Base-by-base conservation (phyloP, 2,888 invertebrate genomes). In the Tuta absoluta region DNA sequence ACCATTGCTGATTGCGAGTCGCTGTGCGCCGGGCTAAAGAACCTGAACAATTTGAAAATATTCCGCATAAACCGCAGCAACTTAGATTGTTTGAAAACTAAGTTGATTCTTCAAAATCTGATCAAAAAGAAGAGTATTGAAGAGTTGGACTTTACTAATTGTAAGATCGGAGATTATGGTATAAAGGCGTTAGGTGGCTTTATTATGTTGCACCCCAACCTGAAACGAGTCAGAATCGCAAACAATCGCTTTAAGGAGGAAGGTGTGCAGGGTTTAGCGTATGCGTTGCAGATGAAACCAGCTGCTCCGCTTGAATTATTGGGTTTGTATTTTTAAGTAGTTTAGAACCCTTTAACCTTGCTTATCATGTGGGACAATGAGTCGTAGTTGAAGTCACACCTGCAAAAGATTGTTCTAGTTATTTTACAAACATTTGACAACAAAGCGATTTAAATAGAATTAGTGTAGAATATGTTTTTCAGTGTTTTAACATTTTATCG, bases 111-210 rank as follows among this genome's bases (percentile, higher is more conserved):
- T 33, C 93, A 93, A 74, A 87, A 92, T 68, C 80, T 92, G 21
- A 82, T 87, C 0, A 92, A 91, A 67, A 89, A 91, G 68, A 88
- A 86, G 67, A 80, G 88, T 71, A 81, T 95, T 37, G 89, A 92
- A 68, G 93, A 94, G 72, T 74, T 95, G 38, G 94, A 95, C 78
- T 92, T 95, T 60, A 94, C 94, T 66, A 93, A 95, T 75, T 95
- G 95, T 76, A 91, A 93, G 71, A 93, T 95, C 60, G 93, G 91
- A 2, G 93, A 95, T 75, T 86, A 89, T 57, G 95, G 95, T 0
- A 93, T 94, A 73, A 89, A 93, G 65, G 94, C 94, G 19, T 82
- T 95, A 1, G 94, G 93, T 0, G 94, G 93, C 68, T 85, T 93
- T 66, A 87, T 93, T 62, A 82, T 72, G 41, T 70, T 87, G 11